Percentiles rank a stretch among this genome's conserved stretches.
Evolutionary conservation across 2,113 vertebrate species (phyloP).

Genomic region (Serilophus lunatus): DNA sequence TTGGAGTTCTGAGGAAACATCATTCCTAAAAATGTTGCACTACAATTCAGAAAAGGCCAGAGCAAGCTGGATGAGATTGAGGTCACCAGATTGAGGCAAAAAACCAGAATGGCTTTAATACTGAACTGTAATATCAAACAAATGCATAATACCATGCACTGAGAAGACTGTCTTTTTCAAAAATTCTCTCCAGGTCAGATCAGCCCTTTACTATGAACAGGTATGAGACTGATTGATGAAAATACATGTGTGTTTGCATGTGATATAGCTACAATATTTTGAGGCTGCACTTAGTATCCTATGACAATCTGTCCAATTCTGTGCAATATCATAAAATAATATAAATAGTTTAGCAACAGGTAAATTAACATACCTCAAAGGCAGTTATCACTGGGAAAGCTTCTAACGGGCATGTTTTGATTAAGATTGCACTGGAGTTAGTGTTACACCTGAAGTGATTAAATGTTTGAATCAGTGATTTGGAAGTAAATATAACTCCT

Average conservation of each 20-base stretch:
- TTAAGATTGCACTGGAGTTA: slow-evolving; percentile 1
- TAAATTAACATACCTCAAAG: not conserved
- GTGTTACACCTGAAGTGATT: slow-evolving; percentile 26
- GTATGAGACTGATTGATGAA: not conserved
- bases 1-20: not conserved
- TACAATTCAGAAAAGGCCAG: not conserved
- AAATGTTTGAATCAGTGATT: slow-evolving; percentile 50
- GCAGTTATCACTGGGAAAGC: not conserved
- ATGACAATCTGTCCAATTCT: not conserved
- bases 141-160: fast-evolving
- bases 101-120: not conserved
- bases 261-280: not conserved
- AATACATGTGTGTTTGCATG: not conserved
- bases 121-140: not conserved
- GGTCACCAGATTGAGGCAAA: not conserved
- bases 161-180: not conserved
- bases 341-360: not conserved
- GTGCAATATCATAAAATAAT: not conserved
- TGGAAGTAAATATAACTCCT: slow-evolving; percentile 35
- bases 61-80: not conserved
- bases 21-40: not conserved
- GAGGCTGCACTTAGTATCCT: not conserved
- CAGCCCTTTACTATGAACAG: not conserved
- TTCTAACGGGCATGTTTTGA: slow-evolving; percentile 28
- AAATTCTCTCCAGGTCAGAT: not conserved